Percentiles rank a stretch among this genome's conserved stretches.
phyloP scores from a whole-genome alignment of 2,797 vertebrate species.

The Protonibea diacanthus region DNA sequence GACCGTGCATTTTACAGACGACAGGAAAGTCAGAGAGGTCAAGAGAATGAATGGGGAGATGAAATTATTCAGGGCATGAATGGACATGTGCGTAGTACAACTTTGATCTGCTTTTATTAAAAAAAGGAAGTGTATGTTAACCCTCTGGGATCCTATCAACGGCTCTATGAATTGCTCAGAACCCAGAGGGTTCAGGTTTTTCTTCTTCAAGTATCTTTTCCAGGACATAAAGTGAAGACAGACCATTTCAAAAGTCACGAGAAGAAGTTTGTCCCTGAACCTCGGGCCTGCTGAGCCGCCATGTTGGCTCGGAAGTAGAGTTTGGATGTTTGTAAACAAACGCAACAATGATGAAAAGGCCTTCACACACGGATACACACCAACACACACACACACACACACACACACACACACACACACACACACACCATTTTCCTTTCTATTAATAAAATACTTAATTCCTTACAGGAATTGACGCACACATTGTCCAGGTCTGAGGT shows the following conservation, averaged over 20 bases:
- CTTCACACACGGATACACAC: neutral
- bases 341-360: neutral
- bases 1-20: conserved; percentile 74
- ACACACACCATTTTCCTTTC: conserved; percentile 25
- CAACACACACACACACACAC: neutral
- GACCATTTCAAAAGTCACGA: neutral
- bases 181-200: neutral
- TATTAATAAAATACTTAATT: conserved; percentile 71
- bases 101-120: conserved; percentile 6
- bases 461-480: conserved; percentile 65
- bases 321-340: conserved; percentile 37
- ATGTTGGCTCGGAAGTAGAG: conserved; percentile 1
- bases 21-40: conserved; percentile 53
- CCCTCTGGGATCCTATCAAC: too few species aligned
- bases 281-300: neutral
- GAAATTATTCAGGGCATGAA: conserved; percentile 44
- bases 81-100: conserved; percentile 8
- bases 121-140: conserved; percentile 5
- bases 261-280: neutral
- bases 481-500: conserved; percentile 76
- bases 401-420: neutral
- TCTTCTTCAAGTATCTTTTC: neutral
- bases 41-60: conserved; percentile 35
- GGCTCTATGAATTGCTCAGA: too few species aligned
- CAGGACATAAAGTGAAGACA: neutral